Base-by-base conservation (phyloP, 2,797 vertebrate species). In the Sebastes cheni region DNA sequence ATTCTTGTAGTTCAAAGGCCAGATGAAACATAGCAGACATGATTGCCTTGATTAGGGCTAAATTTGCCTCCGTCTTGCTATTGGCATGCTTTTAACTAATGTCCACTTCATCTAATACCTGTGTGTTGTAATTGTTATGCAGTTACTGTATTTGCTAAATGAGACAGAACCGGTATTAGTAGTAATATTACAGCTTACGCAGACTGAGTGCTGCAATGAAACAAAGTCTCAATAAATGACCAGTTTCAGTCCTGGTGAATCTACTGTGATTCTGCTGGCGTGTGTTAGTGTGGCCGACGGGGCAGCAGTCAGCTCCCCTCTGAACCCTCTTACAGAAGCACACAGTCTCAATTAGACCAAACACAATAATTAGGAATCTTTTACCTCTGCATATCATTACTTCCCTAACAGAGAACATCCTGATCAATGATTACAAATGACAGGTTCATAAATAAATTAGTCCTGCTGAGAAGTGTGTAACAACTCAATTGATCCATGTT, bases 371-470 rank as follows among this genome's bases (percentile, higher is more conserved):
- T 96, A 96, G 95, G 94, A 96, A 97, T 97, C 95, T 97, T 96
- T 97, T 97, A 95, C 95, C 95, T 95, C 94, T 92, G 95, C 93
- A 94, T 94, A 95, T 96, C 96, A 97, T 97, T 96, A 97, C 94
- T 95, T 96, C 93, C 93, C 94, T 95, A 95, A 94, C 89, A 72
- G 93, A 94, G 90, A 96, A 96, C 94, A 86, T 95, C 93, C 94
- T 92, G 93, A 97, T 97, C 97, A 96, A 97, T 97, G 92, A 92
- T 92, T 96, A 94, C 91, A 96, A 97, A 97, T 97, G 96, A 96
- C 96, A 96, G 96, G 95, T 96, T 98, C 95, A 97, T 97, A 97
- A 97, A 97, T 97, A 97, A 97, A 97, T 97, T 96, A 97, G 96
- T 96, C 94, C 94, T 89, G 91, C 94, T 95, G 96, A 94, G 96